Conservation (phyloP, 2,888 invertebrate species). For the Ernsta delagoae region DNA sequence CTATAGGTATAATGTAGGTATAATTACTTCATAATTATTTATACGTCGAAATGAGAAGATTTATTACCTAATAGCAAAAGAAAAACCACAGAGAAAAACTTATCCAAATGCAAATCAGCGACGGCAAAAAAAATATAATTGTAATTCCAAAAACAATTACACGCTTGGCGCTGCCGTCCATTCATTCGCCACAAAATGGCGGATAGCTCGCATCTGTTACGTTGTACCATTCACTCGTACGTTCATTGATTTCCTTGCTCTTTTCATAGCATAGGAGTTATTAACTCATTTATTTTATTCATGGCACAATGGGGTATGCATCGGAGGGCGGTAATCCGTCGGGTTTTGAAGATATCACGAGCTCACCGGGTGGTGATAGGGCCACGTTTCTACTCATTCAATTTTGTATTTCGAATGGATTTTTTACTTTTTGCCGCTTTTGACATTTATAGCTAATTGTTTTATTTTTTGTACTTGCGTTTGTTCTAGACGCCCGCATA, state of each 20-base stretch:
- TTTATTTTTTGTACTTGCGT: background rate
- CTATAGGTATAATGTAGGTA: too few relatives aligned
- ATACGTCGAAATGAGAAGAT: too few relatives aligned
- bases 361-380: constrained; percentile 27
- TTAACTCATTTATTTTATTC: constrained; percentile 49
- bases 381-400: constrained; percentile 30
- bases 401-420: constrained; percentile 35
- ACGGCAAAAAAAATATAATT: constrained; percentile 9
- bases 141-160: constrained; percentile 33
- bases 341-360: constrained; percentile 36
- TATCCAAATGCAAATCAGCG: constrained; percentile 10
- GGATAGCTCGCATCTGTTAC: constrained; percentile 47
- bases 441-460: background rate
- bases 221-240: constrained; percentile 40
- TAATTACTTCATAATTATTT: too few relatives aligned
- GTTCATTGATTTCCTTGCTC: constrained; percentile 45
- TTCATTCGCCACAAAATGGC: constrained; percentile 36
- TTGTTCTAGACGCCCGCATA: too few relatives aligned
- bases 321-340: constrained; percentile 44
- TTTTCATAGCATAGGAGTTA: constrained; percentile 50
- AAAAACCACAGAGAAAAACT: background rate
- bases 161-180: constrained; percentile 16
- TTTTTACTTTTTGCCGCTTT: background rate
- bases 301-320: constrained; percentile 39
- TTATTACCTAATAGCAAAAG: too few relatives aligned